Evolutionary conservation across 2,113 vertebrate species (phyloP), one percentile per base, ranked within the genome.

Genomic region (Thoracochromis brauschi): DNA sequence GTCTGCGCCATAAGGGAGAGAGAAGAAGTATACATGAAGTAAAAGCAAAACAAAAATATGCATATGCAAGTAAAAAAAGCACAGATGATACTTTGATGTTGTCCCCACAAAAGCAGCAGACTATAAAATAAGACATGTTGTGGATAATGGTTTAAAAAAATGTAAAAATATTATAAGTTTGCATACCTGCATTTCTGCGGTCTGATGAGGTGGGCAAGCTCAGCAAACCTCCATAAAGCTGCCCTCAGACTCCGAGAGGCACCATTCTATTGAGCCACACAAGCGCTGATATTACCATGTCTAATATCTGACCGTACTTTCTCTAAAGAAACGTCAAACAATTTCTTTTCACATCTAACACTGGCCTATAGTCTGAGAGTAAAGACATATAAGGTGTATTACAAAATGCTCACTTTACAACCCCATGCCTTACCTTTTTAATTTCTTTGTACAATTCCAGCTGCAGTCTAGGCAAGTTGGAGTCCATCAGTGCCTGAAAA

Each of bases 371-470:
- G 4, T 51, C 35, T 26, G 45, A 13, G 17, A 86, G 3, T n/a
- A 78, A 31, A 78, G 10, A 49, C 16, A 17, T 47, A 13, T 19
- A 38, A 13, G 4, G 19, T 38, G 7, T 68, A 68, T 68, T 19
- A n/a, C 0, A 33, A 29, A 47, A 35, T 6, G 7, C 9, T 14
- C 6, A 24, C 6, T 19, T 10, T 7, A 14, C 24, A 47, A 29
- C 58, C 7, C 47, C 3, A 45, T 5, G 2, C 60, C 24, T 47
- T 92, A 99, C 99, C 98, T 99, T 99, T 96, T 99, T 99, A 87
- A 99, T 98, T 94, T 99, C 99, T 96, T 99, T 99, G 91, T 99
- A 99, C 7, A 99, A 96, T 83, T 99, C 99, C 55, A 99, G 94
- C 93, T 99, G 99, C 57, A 99, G 95, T 91, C 98, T 94, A 3